phyloP scores from a whole-genome alignment of 2,797 vertebrate species.

The Acomys russatus region DNA sequence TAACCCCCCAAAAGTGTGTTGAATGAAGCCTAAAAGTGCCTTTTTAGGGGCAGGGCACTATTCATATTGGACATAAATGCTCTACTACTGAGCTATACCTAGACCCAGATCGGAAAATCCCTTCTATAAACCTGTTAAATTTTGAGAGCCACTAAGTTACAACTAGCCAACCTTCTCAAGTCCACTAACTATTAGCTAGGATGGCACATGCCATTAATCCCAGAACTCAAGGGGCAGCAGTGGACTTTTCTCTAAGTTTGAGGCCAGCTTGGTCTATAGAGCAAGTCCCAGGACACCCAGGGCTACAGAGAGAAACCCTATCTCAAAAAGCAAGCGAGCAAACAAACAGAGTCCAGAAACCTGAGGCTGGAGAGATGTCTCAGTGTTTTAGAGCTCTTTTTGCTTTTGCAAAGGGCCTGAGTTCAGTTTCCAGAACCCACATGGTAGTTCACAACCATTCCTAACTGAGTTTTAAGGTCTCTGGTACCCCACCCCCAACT shows the following conservation, averaged over 20 bases:
- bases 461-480: not conserved
- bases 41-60: not conserved
- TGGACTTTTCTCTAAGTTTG: not conserved
- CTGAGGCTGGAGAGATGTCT: not conserved
- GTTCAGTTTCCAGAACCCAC: not conserved
- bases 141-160: slow-evolving; percentile 21
- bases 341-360: not conserved
- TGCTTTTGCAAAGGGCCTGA: not conserved
- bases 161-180: not conserved
- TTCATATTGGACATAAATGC: not conserved
- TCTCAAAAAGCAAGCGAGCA: not conserved
- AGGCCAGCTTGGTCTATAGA: not conserved
- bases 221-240: not conserved
- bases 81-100: not conserved
- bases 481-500: not conserved
- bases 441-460: not conserved
- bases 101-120: not conserved
- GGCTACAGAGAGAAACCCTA: not conserved
- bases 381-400: not conserved
- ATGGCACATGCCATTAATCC: slow-evolving; percentile 7
- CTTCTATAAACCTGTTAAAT: slow-evolving; percentile 41
- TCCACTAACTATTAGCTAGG: slow-evolving; percentile 4
- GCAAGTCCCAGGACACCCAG: not conserved
- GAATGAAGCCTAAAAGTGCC: not conserved
- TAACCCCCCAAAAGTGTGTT: slow-evolving; percentile 33